phyloP scores from a whole-genome alignment of 2,888 invertebrate species.

The Ischnus inquisitorius region DNA sequence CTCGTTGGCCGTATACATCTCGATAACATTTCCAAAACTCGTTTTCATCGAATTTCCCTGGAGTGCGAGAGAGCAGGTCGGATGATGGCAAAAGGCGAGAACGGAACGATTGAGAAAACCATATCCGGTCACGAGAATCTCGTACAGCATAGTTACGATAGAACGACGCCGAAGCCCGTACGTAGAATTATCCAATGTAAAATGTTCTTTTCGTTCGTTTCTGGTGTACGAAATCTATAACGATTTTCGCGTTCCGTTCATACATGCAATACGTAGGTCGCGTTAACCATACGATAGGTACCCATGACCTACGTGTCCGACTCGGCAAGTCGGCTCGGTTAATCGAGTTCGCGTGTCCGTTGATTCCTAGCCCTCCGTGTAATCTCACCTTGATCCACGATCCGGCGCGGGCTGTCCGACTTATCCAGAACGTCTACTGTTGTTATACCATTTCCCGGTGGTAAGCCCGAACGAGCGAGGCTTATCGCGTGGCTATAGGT shows the following conservation, averaged over 20 bases:
- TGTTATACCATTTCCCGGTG: slow-evolving; percentile 18
- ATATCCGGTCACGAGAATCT: slow-evolving; percentile 54
- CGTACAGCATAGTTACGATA: slow-evolving; percentile 17
- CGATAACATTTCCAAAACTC: slow-evolving; percentile 70
- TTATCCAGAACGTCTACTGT: slow-evolving; percentile 57
- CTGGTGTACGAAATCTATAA: background rate
- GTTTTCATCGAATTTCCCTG: slow-evolving; percentile 70
- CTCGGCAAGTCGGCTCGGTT: slow-evolving; percentile 26
- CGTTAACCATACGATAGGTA: slow-evolving; percentile 44
- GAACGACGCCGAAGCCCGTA: background rate
- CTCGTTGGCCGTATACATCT: slow-evolving; percentile 48
- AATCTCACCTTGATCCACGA: slow-evolving; percentile 63
- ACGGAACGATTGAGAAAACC: slow-evolving; percentile 39
- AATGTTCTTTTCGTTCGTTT: background rate
- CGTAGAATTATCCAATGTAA: background rate
- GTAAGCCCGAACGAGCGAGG: background rate
- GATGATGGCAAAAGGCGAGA: slow-evolving; percentile 32
- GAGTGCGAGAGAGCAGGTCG: slow-evolving; percentile 49
- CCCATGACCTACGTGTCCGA: slow-evolving; percentile 51
- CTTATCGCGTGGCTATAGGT: slow-evolving; percentile 26
- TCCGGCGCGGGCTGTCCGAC: slow-evolving; percentile 56
- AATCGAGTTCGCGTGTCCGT: slow-evolving; percentile 64
- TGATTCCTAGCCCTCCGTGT: slow-evolving; percentile 42
- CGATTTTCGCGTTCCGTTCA: background rate
- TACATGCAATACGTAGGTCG: slow-evolving; percentile 29